Conservation (phyloP, 1,140 invertebrate species). For the Leguminivora glycinivorella region DNA sequence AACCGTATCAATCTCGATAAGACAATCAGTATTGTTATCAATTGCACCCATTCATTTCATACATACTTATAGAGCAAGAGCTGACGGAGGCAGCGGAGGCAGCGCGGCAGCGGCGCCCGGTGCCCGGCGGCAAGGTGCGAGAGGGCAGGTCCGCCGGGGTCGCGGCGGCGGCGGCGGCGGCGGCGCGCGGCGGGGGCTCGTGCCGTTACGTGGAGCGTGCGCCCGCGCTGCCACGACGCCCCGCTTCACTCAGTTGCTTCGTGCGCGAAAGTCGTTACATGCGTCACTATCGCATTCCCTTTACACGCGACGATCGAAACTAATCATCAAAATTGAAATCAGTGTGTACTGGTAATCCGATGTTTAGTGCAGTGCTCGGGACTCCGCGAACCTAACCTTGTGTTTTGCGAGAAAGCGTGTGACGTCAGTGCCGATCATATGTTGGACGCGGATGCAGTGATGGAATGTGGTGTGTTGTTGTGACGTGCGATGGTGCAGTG, state of each 20-base stretch:
- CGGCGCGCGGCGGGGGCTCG: constrained; percentile 57
- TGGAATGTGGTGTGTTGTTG: constrained; percentile 74
- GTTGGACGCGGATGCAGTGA: constrained; percentile 78
- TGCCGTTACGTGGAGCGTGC: constrained; percentile 72
- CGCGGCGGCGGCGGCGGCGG: constrained; percentile 32
- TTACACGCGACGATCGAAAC: constrained; percentile 63
- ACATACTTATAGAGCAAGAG: background rate
- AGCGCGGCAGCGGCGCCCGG: constrained; percentile 41
- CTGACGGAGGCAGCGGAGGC: constrained; percentile 31
- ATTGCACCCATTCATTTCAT: background rate
- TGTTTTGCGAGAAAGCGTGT: constrained; percentile 69
- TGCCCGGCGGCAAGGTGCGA: background rate
- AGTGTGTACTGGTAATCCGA: constrained; percentile 32
- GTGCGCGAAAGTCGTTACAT: constrained; percentile 77
- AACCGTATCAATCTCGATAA: too few relatives aligned
- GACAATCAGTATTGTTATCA: background rate
- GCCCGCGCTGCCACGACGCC: constrained; percentile 70
- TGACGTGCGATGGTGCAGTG: constrained; percentile 69
- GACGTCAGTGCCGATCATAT: constrained; percentile 77
- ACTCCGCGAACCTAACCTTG: constrained; percentile 52
- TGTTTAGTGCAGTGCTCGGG: constrained; percentile 42
- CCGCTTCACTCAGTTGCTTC: constrained; percentile 75
- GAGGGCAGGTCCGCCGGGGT: constrained; percentile 28
- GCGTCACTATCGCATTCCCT: constrained; percentile 69
- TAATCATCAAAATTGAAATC: constrained; percentile 44